phyloP scores from a whole-genome alignment of 37 sponge, comb jelly and placozoan species.

The Ephydatia muelleri region DNA sequence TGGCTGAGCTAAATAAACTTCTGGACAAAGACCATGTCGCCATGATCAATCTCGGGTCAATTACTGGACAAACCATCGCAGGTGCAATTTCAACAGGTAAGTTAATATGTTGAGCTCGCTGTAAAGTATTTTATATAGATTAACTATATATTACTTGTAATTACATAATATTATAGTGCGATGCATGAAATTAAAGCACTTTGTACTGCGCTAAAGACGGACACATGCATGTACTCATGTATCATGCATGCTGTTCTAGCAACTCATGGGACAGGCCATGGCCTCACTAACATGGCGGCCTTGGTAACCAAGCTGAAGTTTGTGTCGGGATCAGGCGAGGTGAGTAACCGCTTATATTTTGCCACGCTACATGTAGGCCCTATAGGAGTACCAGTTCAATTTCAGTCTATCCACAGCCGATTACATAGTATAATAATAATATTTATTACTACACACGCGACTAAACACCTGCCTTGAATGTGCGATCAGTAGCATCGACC shows the following conservation, averaged over 20 bases:
- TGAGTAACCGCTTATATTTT: background rate
- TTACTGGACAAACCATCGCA: slow-evolving; percentile 67
- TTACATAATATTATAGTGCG: no score
- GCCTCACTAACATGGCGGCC: slow-evolving; percentile 47
- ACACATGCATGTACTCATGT: no score
- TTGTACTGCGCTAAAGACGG: background rate
- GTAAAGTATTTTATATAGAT: no score
- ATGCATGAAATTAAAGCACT: background rate
- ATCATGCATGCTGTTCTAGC: background rate
- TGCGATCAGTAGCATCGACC: no score
- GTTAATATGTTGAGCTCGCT: slow-evolving; percentile 2
- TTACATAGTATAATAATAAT: no score
- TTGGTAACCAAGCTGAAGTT: slow-evolving; percentile 40
- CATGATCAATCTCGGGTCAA: slow-evolving; percentile 50
- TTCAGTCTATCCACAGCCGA: no score
- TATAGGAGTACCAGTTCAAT: no score
- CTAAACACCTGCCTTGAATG: no score
- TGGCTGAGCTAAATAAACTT: slow-evolving; percentile 34
- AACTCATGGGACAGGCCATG: slow-evolving; percentile 51
- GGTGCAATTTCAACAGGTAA: slow-evolving; percentile 76
- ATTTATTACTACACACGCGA: no score
- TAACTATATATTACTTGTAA: no score
- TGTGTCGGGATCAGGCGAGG: slow-evolving; percentile 59
- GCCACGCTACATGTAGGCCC: no score
- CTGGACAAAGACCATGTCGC: slow-evolving; percentile 44